Base-by-base conservation (phyloP, 1,140 invertebrate species). In the Polypedilum vanderplanki region DNA sequence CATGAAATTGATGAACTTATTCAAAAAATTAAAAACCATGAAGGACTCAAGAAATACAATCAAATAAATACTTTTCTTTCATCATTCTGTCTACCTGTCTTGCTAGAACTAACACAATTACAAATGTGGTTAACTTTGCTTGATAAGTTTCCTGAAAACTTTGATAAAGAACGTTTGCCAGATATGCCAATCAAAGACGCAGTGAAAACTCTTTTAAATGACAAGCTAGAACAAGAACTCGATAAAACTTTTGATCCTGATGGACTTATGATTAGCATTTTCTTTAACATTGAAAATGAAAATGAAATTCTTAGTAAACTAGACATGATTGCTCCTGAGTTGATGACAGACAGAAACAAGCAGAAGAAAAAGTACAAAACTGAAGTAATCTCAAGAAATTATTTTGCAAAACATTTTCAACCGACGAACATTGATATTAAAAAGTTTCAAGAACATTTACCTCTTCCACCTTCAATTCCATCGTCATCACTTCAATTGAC, bases 301-400 rank as follows among this genome's bases (percentile, higher is more conserved):
- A n/a, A 33, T 0, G 77, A 64, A 0, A 78, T 79, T 20, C 75
- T 82, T 7, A 75, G 77, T 0, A 79, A 80, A 74, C 73, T 82
- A 18, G 12, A 17, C 15, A 22, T 40, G n/a, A 73, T 76, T 12
- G 18, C 40, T 40, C 67, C 76, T 73, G 7, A 77, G 78, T 7
- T 41, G 80, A 0, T 77, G 80, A 41, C 73, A 74, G 1, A 76
- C 70, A 4, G 79, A 77, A 12, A 75, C 74, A 79, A 74, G 75
- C 77, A 75, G 18, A 40, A 73, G 75, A 77, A 10, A 73, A 20
- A 74, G 81, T 83, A 76, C 5, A 15, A 20, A 79, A 76, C 81
- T 10, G 79, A 84, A 24, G 79, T 80, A 75, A 87, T 85, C 75
- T 87, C 86, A 18, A 82, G 86, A 12, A 88, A 87, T 76, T 80